A percentile compares a stretch with the other conserved stretches of the same genome.
Evolutionary conservation across 2,797 vertebrate species (phyloP).

Genomic region (Poliocrania exsul): DNA sequence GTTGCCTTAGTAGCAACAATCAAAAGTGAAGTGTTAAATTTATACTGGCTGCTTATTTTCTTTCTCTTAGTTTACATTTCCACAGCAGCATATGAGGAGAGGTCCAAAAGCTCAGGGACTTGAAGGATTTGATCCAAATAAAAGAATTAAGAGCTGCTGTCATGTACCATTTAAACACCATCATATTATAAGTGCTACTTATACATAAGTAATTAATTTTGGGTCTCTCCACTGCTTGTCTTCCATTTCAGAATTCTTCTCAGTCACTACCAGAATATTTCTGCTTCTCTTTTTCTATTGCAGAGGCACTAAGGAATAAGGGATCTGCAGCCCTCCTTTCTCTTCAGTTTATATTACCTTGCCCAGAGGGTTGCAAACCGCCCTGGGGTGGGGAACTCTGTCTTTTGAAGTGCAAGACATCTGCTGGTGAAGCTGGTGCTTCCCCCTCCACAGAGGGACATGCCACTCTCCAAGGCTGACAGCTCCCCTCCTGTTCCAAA

Average conservation of each 20-base stretch:
- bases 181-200: not conserved
- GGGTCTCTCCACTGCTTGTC: not conserved
- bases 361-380: not conserved
- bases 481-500: not conserved
- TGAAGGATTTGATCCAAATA: slow-evolving; percentile 3
- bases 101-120: not conserved
- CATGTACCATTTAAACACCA: not conserved
- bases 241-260: not conserved
- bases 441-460: not conserved
- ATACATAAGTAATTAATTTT: not conserved
- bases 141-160: not conserved
- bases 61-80: not conserved
- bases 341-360: not conserved
- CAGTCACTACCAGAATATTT: not conserved
- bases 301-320: not conserved
- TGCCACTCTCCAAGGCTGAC: not conserved
- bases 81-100: not conserved
- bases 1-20: not conserved
- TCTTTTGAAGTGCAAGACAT: not conserved
- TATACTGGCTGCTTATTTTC: not conserved
- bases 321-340: not conserved
- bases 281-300: not conserved
- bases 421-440: not conserved
- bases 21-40: not conserved
- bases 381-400: not conserved